Conservation (phyloP, 1,140 invertebrate species). For the Bacillus rossius region DNA sequence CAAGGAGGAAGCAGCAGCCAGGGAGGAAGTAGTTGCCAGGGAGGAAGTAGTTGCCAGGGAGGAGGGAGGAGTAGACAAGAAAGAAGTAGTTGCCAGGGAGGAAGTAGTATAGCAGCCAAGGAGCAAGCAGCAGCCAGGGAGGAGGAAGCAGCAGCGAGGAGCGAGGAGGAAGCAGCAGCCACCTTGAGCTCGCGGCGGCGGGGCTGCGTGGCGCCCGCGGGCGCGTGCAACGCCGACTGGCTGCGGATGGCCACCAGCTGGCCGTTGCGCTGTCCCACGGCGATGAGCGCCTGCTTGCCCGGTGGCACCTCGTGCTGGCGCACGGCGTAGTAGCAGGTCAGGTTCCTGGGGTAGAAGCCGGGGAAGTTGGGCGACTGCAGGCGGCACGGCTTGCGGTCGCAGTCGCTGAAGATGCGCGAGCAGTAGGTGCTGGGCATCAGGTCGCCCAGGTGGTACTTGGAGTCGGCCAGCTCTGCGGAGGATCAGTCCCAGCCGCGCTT, state of each 20-base stretch:
- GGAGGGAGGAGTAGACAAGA: no score
- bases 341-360: constrained; percentile 82
- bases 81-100: no score
- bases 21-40: no score
- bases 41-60: no score
- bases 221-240: constrained; percentile 52
- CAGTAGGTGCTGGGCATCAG: constrained; percentile 85
- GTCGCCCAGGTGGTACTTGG: constrained; percentile 64
- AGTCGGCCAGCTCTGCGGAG: no score
- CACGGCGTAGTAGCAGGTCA: constrained; percentile 84
- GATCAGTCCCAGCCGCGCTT: no score
- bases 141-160: no score
- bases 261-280: constrained; percentile 73
- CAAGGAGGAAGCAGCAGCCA: no score
- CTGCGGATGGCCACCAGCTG: constrained; percentile 75
- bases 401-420: constrained; percentile 83
- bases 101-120: no score
- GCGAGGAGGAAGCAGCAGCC: no score
- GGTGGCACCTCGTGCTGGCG: constrained; percentile 71
- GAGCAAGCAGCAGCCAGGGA: no score
- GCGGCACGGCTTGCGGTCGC: constrained; percentile 73
- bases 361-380: constrained; percentile 89
- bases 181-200: constrained; percentile 36
- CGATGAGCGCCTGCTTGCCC: constrained; percentile 78
- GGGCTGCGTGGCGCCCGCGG: constrained; percentile 38